Percentiles rank a stretch among this genome's conserved stretches.
phyloP scores from a whole-genome alignment of 2,113 vertebrate species.

The Corythoichthys haematopterus region DNA sequence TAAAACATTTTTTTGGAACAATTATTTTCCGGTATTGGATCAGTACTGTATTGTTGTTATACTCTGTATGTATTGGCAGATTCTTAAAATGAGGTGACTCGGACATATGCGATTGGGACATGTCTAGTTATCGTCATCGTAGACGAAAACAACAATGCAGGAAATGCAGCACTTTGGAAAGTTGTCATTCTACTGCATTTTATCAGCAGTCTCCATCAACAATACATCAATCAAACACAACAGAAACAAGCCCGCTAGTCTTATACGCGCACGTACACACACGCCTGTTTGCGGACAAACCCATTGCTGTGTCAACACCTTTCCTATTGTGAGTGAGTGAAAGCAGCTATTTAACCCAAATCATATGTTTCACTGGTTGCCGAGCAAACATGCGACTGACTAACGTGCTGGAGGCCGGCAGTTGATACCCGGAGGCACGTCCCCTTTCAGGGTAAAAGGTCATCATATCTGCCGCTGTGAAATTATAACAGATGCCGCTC shows the following conservation, averaged over 20 bases:
- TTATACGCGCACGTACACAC: slow-evolving; percentile 15
- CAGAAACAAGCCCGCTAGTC: neutral
- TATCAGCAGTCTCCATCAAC: slow-evolving; percentile 19
- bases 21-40: too few species aligned
- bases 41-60: too few species aligned
- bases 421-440: slow-evolving; percentile 7
- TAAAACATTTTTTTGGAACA: too few species aligned
- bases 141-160: neutral
- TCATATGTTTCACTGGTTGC: slow-evolving; percentile 33
- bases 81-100: too few species aligned
- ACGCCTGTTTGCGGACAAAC: slow-evolving; percentile 27
- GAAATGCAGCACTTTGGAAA: neutral
- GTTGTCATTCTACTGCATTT: neutral
- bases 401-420: slow-evolving; percentile 18
- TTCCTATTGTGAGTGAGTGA: slow-evolving; percentile 41
- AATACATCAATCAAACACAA: slow-evolving; percentile 27
- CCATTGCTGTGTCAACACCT: slow-evolving; percentile 33
- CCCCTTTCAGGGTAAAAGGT: slow-evolving; percentile 14
- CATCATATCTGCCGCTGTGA: slow-evolving; percentile 23
- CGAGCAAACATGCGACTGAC: slow-evolving; percentile 33
- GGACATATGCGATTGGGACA: too few species aligned
- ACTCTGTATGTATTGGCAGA: too few species aligned
- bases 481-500: slow-evolving; percentile 3
- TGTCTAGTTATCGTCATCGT: too few species aligned
- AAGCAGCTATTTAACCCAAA: slow-evolving; percentile 50